These are phyloP conservation scores for Tinamus major DNA, from an alignment of 2,797 vertebrate genomes.

Conservation along the genomic window DNA sequence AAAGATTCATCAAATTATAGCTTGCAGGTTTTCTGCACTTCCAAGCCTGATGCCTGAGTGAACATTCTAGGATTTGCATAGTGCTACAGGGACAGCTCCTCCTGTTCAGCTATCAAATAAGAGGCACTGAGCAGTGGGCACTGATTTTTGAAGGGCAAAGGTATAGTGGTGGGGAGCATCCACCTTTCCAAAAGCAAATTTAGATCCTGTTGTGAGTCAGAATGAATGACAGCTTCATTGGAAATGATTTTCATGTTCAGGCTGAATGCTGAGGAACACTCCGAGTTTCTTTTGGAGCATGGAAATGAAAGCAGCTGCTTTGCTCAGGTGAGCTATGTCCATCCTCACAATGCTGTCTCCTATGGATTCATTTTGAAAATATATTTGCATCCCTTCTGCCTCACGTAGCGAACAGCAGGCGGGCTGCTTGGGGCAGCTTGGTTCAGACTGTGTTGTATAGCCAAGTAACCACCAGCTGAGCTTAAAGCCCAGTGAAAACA, in stretches of 20 bases:
- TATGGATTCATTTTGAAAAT: background rate
- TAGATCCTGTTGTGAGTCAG: background rate
- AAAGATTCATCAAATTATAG: background rate
- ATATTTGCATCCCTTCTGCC: background rate
- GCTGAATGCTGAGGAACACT: background rate
- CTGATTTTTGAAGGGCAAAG: background rate
- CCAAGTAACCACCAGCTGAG: background rate
- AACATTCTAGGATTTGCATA: background rate
- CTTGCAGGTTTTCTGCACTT: background rate
- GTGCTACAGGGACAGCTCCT: background rate
- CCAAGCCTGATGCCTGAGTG: background rate
- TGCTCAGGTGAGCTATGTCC: background rate
- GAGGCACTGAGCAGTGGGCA: background rate
- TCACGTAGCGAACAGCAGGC: background rate
- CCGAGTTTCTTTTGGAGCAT: accelerated
- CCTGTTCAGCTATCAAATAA: background rate
- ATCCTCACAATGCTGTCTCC: background rate
- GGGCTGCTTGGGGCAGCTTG: background rate
- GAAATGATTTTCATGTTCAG: background rate
- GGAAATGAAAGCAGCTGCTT: background rate
- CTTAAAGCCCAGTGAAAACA: background rate
- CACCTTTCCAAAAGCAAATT: background rate
- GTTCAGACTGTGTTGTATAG: background rate
- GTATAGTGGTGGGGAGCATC: background rate
- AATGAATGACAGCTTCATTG: background rate